Evolutionary conservation across 2,113 vertebrate genomes (phyloP), one percentile per base, ranked within the genome.

Genomic region (Scolopax mira): DNA sequence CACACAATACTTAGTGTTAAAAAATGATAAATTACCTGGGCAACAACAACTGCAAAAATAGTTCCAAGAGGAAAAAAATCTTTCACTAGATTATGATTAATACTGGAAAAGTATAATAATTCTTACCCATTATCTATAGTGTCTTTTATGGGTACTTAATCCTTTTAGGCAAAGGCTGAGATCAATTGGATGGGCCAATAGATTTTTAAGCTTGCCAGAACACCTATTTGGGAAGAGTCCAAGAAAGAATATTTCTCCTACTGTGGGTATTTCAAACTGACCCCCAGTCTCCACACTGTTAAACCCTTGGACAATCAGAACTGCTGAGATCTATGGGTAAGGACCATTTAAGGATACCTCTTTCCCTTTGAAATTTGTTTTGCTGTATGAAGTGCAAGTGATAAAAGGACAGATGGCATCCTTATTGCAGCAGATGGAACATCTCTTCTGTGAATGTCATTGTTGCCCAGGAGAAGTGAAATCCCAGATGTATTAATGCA

Each of bases 401-500:
- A 64, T 54, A 35, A 62, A 80, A 89, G 88, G 78, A 85, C 96
- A 96, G 94, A 93, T 96, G 93, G 93, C 88, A 85, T 90, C 85
- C 85, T 89, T 87, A 60, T 48, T 95, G 91, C 88, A 96, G 72
- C 96, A 97, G 92, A 95, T 95, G 94, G 90, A 96, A 58, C 80
- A 87, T 61, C 75, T 97, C 93, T 94, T 82, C 93, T 94, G 86
- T 96, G 92, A 92, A 97, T 93, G 92, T 94, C 88, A 83, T 60
- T 86, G 92, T 93, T 96, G 80, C 84, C 85, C 89, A 95, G 92
- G 88, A 96, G 85, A 97, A 92, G 70, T 90, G 93, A 95, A 95
- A 95, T 72, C 83, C 86, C 88, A 90, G 85, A 57, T 96, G 65
- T 89, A 87, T 89, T 86, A 88, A 72, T 82, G 72, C 72, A 95